Conservation (phyloP, 1,140 invertebrate genomes). For the Lasioglossum albipes region DNA sequence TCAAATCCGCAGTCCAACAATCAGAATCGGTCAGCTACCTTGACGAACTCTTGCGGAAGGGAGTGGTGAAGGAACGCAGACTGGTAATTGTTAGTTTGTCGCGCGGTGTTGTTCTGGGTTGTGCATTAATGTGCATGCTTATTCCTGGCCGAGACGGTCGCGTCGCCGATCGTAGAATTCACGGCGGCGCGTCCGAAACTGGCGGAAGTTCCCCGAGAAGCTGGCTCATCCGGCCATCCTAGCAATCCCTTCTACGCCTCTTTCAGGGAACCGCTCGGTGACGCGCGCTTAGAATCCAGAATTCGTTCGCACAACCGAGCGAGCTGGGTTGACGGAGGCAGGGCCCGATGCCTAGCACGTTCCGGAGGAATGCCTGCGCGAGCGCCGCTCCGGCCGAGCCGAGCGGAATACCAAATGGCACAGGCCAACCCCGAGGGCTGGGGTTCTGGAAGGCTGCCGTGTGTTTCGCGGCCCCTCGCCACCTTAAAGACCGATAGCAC, state of each 20-base stretch:
- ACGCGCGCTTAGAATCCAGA: conserved; percentile 59
- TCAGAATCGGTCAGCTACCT: no score
- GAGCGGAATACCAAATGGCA: conserved; percentile 59
- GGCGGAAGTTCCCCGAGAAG: conserved; percentile 38
- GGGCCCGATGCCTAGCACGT: conserved; percentile 55
- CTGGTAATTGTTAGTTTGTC: no score
- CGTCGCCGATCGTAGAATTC: no score
- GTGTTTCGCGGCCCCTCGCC: conserved; percentile 15
- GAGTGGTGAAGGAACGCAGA: no score
- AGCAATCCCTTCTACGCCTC: conserved; percentile 26
- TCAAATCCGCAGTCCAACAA: no score
- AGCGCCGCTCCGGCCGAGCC: conserved; percentile 41
- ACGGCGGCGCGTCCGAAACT: neutral
- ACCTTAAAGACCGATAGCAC: conserved; percentile 14
- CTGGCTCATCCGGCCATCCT: conserved; percentile 34
- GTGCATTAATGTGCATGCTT: no score
- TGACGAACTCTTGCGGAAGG: no score
- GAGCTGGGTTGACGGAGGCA: neutral
- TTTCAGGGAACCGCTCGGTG: conserved; percentile 20
- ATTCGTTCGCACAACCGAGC: conserved; percentile 56
- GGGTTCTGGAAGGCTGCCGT: conserved; percentile 22
- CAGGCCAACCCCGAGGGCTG: conserved; percentile 5
- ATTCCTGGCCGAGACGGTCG: no score
- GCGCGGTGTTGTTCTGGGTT: no score
- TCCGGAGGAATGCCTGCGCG: conserved; percentile 65